These are phyloP conservation scores for Metalampra italica DNA, from an alignment of 2,888 invertebrate species.

Conservation along the genomic window DNA sequence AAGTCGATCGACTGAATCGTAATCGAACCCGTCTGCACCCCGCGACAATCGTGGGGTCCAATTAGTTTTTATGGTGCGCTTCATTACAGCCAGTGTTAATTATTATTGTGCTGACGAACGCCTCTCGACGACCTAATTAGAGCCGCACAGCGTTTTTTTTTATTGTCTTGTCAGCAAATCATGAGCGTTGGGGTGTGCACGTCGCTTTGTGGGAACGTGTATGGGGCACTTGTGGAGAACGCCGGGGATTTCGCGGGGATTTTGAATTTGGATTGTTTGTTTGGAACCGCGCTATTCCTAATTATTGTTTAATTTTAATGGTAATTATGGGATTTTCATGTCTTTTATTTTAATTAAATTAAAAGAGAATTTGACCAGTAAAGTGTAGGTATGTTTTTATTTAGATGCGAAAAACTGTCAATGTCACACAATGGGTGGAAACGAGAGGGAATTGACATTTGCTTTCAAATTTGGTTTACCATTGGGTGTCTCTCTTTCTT, in stretches of 20 bases:
- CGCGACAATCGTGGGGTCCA: constrained; percentile 61
- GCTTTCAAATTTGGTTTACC: no score
- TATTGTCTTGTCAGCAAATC: constrained; percentile 33
- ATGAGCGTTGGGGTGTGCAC: constrained; percentile 14
- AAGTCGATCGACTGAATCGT: constrained; percentile 40
- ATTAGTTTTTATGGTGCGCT: constrained; percentile 76
- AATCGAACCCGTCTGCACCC: constrained; percentile 39
- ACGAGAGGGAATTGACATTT: no score
- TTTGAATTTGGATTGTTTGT: constrained; percentile 28
- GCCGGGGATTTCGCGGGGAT: constrained; percentile 26
- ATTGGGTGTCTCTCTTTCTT: no score
- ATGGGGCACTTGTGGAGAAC: constrained; percentile 33
- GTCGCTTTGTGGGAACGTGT: constrained; percentile 41
- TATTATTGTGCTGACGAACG: constrained; percentile 75
- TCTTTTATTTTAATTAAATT: no score
- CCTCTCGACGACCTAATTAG: constrained; percentile 75
- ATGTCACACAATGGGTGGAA: no score
- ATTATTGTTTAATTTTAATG: no score
- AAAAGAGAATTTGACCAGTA: no score
- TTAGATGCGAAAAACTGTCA: no score
- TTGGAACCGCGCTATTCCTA: constrained; percentile 1
- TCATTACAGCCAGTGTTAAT: constrained; percentile 77
- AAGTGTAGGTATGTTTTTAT: no score
- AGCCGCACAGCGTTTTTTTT: constrained; percentile 52
- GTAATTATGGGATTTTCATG: no score